A percentile compares a stretch with the other conserved stretches of the same genome.
Evolutionary conservation across 2,797 vertebrate genomes (phyloP).

Genomic region (Macropus fuliginosus): DNA sequence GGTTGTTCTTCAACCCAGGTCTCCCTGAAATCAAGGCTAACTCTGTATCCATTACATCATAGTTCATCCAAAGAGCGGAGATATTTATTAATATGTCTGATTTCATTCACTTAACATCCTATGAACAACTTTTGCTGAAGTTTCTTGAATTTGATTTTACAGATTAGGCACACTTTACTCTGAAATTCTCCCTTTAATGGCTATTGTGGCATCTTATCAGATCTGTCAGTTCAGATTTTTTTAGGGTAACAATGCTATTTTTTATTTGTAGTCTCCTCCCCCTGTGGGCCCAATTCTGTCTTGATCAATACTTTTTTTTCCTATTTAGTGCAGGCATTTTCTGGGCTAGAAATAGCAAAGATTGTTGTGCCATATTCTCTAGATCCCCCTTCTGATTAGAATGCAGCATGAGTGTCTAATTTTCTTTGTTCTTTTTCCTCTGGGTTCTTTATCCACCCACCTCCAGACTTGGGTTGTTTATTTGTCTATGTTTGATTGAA

Average conservation of each 20-base stretch:
- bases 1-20: background rate
- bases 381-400: slow-evolving; percentile 7
- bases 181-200: background rate
- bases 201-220: slow-evolving; percentile 14
- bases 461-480: background rate
- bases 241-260: slow-evolving; percentile 23
- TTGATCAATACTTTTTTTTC: slow-evolving; percentile 34
- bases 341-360: slow-evolving; percentile 20
- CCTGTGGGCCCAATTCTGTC: background rate
- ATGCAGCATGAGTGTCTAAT: background rate
- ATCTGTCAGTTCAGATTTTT: background rate
- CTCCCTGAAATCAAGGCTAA: background rate
- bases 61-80: background rate
- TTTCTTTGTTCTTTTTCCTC: background rate
- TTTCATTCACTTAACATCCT: background rate
- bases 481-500: slow-evolving; percentile 8
- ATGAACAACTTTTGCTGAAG: background rate
- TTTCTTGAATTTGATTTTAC: slow-evolving; percentile 4
- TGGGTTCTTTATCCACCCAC: background rate
- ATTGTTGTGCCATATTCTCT: slow-evolving; percentile 8
- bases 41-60: background rate
- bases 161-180: background rate
- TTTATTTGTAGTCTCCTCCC: slow-evolving; percentile 8
- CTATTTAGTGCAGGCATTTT: background rate
- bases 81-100: background rate